Conservation (phyloP, 1,140 invertebrate genomes). For the Sitobion miscanthi region DNA sequence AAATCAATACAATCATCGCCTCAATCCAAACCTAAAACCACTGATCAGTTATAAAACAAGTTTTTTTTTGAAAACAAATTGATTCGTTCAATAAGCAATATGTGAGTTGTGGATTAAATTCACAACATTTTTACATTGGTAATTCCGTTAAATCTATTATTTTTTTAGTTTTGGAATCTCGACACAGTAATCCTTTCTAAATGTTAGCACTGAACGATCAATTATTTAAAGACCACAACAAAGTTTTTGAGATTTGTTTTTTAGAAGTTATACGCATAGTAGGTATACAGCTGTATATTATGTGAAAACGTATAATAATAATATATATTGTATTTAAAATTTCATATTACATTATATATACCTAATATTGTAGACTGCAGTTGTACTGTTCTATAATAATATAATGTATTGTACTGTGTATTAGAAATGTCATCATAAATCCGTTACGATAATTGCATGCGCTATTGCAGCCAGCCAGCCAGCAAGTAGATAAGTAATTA, state of each 20-base stretch:
- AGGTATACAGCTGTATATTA: background rate
- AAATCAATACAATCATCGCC: background rate
- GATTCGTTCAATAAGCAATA: background rate
- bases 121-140: background rate
- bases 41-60: background rate
- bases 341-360: background rate
- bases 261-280: background rate
- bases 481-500: background rate
- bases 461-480: background rate
- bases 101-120: background rate
- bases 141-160: background rate
- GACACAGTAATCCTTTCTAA: background rate
- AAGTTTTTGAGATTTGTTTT: background rate
- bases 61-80: background rate
- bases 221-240: background rate
- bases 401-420: background rate
- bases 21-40: background rate
- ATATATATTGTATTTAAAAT: background rate
- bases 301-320: too few relatives aligned
- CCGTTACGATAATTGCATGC: background rate
- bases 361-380: background rate
- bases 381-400: background rate
- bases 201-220: background rate
- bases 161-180: background rate
- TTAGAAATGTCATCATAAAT: background rate